Evolutionary conservation across 2,113 vertebrate species (phyloP), one percentile per base, ranked within the genome.

Genomic region (Thamnophis sirtalis): DNA sequence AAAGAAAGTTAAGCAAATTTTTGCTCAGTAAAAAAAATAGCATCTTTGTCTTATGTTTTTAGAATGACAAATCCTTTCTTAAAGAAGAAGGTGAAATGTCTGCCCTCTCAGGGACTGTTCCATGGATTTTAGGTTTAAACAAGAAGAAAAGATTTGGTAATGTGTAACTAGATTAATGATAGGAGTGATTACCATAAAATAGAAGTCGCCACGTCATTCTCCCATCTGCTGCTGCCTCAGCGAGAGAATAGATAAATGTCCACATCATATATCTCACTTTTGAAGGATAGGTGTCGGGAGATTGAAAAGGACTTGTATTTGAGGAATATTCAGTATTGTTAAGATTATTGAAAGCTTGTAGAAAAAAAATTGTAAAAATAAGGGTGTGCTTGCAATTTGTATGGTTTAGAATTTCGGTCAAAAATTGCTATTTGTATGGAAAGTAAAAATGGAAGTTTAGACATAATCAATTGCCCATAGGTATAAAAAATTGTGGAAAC

Each of bases 31-130:
- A 68, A 80, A 80, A 95, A 93, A 95, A 92, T 93, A 95, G 93
- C 93, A 95, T 95, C 93, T 96, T 93, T 96, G 89, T 95, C 93
- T 95, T 96, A 94, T 96, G 96, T 95, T 95, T 93, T 96, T 95
- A 90, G 60, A 49, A 89, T 95, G 90, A 89, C 87, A 94, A 96
- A 96, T 92, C 95, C 87, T 56, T 63, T 92, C 93, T 93, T 95
- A 94, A 95, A 96, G 95, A 96, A 95, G 93, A 94, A 94, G 50
- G 88, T 89, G 87, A 86, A 80, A 85, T 90, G 84, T 85, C 91
- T 94, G 93, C 88, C 54, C 93, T 85, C 93, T 93, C 87, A 94
- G 94, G 94, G 95, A 94, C 92, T 88, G 93, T 93, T 93, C 96
- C 94, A 86, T 93, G 95, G 95, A 96, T 95, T 93, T 93, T 53